Evolutionary conservation across 2,888 invertebrate species (phyloP).

Genomic region (Pristionchus exspectatus): DNA sequence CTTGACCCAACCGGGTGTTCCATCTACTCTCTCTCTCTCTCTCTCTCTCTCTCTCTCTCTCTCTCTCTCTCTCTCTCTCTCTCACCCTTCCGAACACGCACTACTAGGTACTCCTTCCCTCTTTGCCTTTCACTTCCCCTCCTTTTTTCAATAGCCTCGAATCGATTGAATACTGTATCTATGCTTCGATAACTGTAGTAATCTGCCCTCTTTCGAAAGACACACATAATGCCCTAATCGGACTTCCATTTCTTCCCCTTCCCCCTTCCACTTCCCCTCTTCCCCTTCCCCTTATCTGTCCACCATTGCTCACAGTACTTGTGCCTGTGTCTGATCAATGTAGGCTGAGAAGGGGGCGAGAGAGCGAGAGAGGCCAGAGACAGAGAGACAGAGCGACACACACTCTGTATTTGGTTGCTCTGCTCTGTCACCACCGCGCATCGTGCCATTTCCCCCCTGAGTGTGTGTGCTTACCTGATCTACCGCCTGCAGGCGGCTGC

Average conservation of each 20-base stretch:
- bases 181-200: background rate
- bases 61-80: background rate
- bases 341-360: constrained; percentile 20
- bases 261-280: background rate
- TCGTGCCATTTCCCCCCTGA: background rate
- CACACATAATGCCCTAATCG: background rate
- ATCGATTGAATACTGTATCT: background rate
- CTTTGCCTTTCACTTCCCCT: background rate
- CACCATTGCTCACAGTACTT: background rate
- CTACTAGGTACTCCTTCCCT: constrained; percentile 38
- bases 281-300: background rate
- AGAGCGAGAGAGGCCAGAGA: background rate
- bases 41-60: background rate
- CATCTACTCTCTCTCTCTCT: constrained; percentile 10
- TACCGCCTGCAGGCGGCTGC: background rate
- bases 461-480: background rate
- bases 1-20: constrained; percentile 44
- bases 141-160: constrained; percentile 20
- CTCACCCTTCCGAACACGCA: constrained; percentile 5
- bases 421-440: constrained; percentile 16
- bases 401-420: constrained; percentile 23
- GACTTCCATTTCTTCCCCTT: background rate
- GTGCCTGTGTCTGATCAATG: constrained; percentile 40
- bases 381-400: background rate
- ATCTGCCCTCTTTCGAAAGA: constrained; percentile 10